Evolutionary conservation across 2,888 invertebrate species (phyloP), one percentile per base, ranked within the genome.

Genomic region (Sericinus montela): DNA sequence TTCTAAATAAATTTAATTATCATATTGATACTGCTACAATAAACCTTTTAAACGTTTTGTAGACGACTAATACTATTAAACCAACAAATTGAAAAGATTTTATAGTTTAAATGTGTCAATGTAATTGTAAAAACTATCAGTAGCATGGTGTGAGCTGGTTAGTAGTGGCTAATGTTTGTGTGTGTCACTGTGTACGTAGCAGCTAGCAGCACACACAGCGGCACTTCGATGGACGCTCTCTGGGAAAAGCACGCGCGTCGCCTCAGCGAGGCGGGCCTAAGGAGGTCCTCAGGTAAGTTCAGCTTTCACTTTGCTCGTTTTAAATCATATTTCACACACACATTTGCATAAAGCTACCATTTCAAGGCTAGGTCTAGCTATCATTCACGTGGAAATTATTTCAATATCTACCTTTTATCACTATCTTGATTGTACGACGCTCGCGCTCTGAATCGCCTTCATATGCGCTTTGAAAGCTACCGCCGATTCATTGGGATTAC

Each of bases 241-340:
- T 94, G 93, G 93, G 94, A 93, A 80, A 90, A 90, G 75, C 92
- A 93, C 69, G 91, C 92, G 62, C 91, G 93, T 66, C 91, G 93
- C 74, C 91, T 94, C 73, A 93, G 92, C 85, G 94, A 94, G 87
- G 93, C 94, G 65, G 94, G 93, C 72, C 90, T 94, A 62, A 91
- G 93, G 69, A 90, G 94, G 80, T 92, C 92, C 71, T 93, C 94
- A 92, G 94, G 94, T 94, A 92, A 86, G 80, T 70, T 48, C 45
- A 51, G 54, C 54, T 52, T 52, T 43, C 54, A 52, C 34, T 48
- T 43, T 42, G 44, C 40, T 44, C 48, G 23, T 23, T 42, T 57
- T 53, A 63, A 56, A 57, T 56, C 58, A 55, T 41, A 56, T 55
- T 59, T 57, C 43, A 50, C 43, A 50, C 43, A 40, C 11, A 11